Evolutionary conservation across 2,113 vertebrate genomes (phyloP).

Genomic region (Jaculus jaculus): DNA sequence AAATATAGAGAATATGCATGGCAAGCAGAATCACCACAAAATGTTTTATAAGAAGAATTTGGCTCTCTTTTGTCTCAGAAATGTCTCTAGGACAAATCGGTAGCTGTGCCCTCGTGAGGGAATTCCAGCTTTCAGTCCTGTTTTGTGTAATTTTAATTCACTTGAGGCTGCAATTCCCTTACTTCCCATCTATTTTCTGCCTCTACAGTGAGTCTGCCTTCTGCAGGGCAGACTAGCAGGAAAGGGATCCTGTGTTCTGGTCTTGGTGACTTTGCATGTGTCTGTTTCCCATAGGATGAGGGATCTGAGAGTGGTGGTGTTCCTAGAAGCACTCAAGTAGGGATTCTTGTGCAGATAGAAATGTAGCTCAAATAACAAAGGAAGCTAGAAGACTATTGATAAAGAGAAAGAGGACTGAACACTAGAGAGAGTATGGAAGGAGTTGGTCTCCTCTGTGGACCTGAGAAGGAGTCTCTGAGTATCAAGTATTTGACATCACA

Average conservation of each 20-base stretch:
- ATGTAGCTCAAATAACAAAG: neutral
- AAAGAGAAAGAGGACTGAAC: neutral
- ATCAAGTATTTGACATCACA: neutral
- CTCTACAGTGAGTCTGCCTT: slow-evolving; percentile 32
- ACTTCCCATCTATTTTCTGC: slow-evolving; percentile 37
- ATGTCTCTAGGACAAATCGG: slow-evolving; percentile 61
- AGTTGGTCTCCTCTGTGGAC: neutral
- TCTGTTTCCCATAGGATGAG: neutral
- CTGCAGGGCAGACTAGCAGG: neutral
- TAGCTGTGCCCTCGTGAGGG: slow-evolving; percentile 60
- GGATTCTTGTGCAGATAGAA: neutral
- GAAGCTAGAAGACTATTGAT: neutral
- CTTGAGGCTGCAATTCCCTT: slow-evolving; percentile 67
- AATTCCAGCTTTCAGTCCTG: slow-evolving; percentile 49
- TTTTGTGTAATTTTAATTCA: slow-evolving; percentile 67
- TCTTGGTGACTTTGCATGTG: neutral
- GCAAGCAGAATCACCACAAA: slow-evolving; percentile 79
- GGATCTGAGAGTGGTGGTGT: neutral
- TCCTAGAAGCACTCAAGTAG: neutral
- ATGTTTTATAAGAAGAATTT: slow-evolving; percentile 54
- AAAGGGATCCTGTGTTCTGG: neutral
- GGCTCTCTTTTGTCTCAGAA: slow-evolving; percentile 76
- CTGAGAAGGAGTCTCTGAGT: neutral
- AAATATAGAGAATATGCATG: slow-evolving; percentile 81
- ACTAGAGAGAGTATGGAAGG: neutral